These are phyloP conservation scores for Pelagia noctiluca DNA, from an alignment of 30 jellyfish, hydroid and myxozoan genomes.

Conservation along the genomic window DNA sequence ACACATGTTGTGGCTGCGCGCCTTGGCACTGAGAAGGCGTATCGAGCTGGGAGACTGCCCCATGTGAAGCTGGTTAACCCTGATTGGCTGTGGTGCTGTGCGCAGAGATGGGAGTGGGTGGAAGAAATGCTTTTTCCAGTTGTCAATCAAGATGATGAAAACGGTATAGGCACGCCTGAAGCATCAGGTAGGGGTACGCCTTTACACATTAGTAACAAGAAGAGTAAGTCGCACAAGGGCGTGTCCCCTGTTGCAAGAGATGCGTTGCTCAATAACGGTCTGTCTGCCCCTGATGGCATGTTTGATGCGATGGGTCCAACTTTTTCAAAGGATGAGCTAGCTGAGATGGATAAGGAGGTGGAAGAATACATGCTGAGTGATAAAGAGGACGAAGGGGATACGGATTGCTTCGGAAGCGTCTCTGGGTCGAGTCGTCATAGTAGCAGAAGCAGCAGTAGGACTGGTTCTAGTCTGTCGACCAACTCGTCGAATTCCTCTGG, in stretches of 20 bases:
- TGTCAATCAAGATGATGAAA: conserved; percentile 36
- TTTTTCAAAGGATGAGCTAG: conserved; percentile 85
- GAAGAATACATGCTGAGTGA: conserved; percentile 88
- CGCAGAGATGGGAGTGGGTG: conserved; percentile 97
- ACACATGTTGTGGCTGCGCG: conserved; percentile 99
- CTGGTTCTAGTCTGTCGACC: conserved; percentile 31
- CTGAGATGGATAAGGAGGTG: conserved; percentile 96
- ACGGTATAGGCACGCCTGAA: conserved; percentile 66
- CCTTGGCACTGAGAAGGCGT: conserved; percentile 97
- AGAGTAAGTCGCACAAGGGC: background rate
- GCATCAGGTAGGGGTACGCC: conserved; percentile 91
- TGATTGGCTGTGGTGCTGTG: conserved; percentile 96
- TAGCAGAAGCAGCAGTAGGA: conserved; percentile 38
- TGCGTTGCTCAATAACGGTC: too few species aligned
- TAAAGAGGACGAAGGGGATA: conserved; percentile 47
- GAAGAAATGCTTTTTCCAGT: conserved; percentile 95
- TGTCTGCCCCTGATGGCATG: conserved; percentile 79
- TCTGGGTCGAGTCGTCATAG: conserved; percentile 67
- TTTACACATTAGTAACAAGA: conserved; percentile 26
- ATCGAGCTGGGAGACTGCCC: conserved; percentile 72
- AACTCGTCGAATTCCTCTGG: conserved; percentile 13
- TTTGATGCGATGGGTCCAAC: conserved; percentile 67
- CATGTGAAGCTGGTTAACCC: conserved; percentile 88
- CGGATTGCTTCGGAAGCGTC: conserved; percentile 63
- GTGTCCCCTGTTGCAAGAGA: too few species aligned